A percentile compares a stretch with the other conserved stretches of the same genome.
Conservation (phyloP, 2,888 invertebrate species). For the Erebia aethiops region DNA sequence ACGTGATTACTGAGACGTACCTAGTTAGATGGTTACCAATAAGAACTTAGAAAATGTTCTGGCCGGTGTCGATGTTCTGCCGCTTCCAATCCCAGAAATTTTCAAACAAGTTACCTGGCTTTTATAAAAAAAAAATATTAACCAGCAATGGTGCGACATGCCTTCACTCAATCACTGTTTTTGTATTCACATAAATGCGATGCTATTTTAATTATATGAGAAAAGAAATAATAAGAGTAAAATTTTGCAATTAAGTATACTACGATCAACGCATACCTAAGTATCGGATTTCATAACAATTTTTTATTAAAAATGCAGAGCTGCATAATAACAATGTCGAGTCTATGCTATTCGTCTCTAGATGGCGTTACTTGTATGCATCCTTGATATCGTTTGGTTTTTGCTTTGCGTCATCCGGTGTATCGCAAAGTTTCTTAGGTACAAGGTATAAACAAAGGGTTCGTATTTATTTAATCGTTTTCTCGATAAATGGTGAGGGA, state of each 20-base stretch:
- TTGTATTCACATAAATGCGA: constrained; percentile 1
- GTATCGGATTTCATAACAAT: constrained; percentile 21
- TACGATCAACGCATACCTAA: too few species aligned
- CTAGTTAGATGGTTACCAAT: background rate
- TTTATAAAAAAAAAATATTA: background rate
- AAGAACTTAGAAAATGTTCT: background rate
- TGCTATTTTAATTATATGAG: constrained; percentile 18
- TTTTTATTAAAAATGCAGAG: constrained; percentile 16
- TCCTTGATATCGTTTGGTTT: constrained; percentile 19
- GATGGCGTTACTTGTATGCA: constrained; percentile 57
- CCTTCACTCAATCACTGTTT: constrained; percentile 4
- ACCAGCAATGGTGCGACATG: constrained; percentile 14
- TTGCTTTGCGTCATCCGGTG: background rate
- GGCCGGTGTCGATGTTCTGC: background rate
- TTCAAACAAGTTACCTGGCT: background rate
- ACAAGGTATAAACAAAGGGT: background rate
- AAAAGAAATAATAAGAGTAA: constrained; percentile 15
- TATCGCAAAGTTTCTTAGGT: background rate
- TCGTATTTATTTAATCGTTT: constrained; percentile 13
- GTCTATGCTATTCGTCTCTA: constrained; percentile 60
- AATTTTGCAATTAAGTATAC: constrained; percentile 19
- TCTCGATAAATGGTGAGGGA: background rate
- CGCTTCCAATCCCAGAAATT: background rate
- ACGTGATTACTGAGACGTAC: constrained; percentile 30
- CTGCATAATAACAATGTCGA: background rate